A percentile compares a stretch with the other conserved stretches of the same genome.
These are phyloP conservation scores for Apodemia hepburni DNA, from an alignment of 2,888 invertebrate genomes.

Conservation along the genomic window DNA sequence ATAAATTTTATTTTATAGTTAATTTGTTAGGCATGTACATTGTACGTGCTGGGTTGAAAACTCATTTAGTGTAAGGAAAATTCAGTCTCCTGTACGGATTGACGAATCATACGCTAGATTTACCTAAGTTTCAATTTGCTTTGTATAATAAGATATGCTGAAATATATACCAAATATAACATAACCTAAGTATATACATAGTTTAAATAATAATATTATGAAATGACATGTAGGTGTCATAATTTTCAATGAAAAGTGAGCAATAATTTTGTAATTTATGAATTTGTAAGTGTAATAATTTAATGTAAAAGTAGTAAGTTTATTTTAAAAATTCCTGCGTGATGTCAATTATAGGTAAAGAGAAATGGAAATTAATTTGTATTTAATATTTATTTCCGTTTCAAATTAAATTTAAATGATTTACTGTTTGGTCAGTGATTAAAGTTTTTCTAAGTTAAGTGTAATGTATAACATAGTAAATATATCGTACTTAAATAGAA, in stretches of 20 bases:
- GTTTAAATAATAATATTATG: conserved; percentile 7
- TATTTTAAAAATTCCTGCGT: conserved; percentile 56
- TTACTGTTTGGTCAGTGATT: conserved; percentile 41
- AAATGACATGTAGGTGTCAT: not conserved
- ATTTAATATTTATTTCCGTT: conserved; percentile 41
- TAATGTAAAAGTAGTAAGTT: conserved; percentile 15
- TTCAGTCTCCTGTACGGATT: conserved; percentile 57
- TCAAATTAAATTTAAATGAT: conserved; percentile 34
- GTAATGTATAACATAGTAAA: conserved; percentile 15
- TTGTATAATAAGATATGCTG: conserved; percentile 64
- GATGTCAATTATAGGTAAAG: conserved; percentile 74
- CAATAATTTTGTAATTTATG: conserved; percentile 34
- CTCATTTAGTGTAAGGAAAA: conserved; percentile 47
- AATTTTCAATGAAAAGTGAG: conserved; percentile 23
- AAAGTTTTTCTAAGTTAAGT: conserved; percentile 15
- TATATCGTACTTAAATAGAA: conserved; percentile 15
- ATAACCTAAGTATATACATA: conserved; percentile 27
- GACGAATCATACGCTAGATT: conserved; percentile 78
- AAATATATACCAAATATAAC: conserved; percentile 60
- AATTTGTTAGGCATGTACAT: conserved; percentile 37
- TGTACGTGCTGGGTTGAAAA: conserved; percentile 53
- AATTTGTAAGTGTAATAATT: conserved; percentile 22
- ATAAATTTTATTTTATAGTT: conserved; percentile 40
- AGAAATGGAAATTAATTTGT: conserved; percentile 45
- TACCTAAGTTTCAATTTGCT: conserved; percentile 74